Conservation (phyloP, 2,797 vertebrate species). For the Muscicapa comitata region DNA sequence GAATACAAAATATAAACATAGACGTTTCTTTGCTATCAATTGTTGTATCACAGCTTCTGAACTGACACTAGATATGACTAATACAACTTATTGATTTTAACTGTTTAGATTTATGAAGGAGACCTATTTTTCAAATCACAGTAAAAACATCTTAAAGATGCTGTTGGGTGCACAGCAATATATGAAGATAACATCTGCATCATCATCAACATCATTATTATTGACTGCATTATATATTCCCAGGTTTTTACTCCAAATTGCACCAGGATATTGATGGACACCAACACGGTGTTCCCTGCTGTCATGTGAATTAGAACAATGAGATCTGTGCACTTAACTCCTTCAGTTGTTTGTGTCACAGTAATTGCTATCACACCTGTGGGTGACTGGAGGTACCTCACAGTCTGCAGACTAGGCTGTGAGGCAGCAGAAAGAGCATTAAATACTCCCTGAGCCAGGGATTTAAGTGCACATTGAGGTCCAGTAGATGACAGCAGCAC, state of each 20-base stretch:
- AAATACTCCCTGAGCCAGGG: neutral
- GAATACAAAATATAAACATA: neutral
- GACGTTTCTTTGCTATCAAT: neutral
- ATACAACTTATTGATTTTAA: neutral
- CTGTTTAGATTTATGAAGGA: neutral
- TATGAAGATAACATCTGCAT: neutral
- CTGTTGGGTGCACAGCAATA: neutral
- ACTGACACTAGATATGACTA: neutral
- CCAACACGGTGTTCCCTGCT: neutral
- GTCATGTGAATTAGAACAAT: fast-evolving
- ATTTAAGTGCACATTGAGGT: neutral
- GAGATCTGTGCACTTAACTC: neutral
- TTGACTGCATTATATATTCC: neutral
- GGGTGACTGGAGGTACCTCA: neutral
- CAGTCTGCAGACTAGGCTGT: fast-evolving
- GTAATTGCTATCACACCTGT: neutral
- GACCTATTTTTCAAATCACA: neutral
- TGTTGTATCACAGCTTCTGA: neutral
- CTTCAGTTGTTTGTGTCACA: neutral
- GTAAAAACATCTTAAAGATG: neutral
- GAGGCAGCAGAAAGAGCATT: neutral
- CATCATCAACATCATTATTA: neutral
- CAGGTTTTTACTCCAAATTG: neutral
- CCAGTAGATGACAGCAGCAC: neutral
- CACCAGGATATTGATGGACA: neutral